Conservation (phyloP, 2,888 invertebrate genomes). For the Keiferia lycopersicella region DNA sequence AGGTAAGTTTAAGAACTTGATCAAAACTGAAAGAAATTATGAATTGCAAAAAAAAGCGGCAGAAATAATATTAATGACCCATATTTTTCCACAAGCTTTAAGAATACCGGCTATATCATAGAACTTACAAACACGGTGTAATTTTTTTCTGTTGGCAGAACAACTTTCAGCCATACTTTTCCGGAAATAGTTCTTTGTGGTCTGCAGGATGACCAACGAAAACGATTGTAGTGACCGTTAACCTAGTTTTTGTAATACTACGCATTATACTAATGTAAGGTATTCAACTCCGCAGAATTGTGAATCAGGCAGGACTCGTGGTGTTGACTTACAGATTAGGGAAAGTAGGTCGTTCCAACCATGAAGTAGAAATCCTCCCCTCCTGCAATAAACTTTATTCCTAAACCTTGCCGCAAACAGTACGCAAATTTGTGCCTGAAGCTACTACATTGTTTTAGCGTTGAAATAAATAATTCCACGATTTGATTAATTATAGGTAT, state of each 20-base stretch:
- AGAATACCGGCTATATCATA: background rate
- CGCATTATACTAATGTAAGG: conserved; percentile 18
- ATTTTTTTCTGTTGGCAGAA: background rate
- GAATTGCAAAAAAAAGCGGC: too few species aligned
- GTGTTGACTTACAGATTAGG: conserved; percentile 13
- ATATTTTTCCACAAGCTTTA: too few species aligned
- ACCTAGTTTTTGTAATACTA: conserved; percentile 9
- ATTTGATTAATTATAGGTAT: too few species aligned
- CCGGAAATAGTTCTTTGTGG: conserved; percentile 11
- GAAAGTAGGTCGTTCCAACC: conserved; percentile 1
- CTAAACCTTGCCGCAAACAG: too few species aligned
- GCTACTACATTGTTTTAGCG: too few species aligned
- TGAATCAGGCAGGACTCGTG: conserved; percentile 1
- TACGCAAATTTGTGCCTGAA: too few species aligned
- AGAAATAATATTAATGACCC: too few species aligned
- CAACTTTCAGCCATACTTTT: too few species aligned
- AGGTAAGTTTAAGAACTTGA: too few species aligned
- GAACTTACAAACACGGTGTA: background rate
- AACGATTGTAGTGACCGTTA: conserved; percentile 1
- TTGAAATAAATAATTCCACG: too few species aligned
- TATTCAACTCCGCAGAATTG: conserved; percentile 3
- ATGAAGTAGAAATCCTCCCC: background rate
- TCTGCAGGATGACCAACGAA: conserved; percentile 13
- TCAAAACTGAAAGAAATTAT: too few species aligned
- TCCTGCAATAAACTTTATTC: background rate